Evolutionary conservation across 1,140 invertebrate genomes (phyloP).

Genomic region (Polyergus mexicanus): DNA sequence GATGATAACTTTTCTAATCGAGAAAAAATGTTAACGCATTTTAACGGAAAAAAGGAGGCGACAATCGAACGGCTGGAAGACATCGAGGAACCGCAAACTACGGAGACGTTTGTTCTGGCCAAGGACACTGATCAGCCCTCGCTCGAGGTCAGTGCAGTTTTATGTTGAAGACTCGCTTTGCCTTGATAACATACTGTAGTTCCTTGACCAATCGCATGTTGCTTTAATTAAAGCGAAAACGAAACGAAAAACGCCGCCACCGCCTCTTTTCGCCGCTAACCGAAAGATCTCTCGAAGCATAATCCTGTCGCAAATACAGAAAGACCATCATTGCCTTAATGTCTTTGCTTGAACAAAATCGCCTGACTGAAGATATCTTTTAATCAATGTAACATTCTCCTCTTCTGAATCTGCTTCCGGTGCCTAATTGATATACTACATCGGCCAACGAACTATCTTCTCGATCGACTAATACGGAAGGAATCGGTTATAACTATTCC

Average conservation of each 20-base stretch:
- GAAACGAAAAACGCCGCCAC: neutral
- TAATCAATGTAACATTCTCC: neutral
- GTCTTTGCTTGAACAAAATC: constrained; percentile 19
- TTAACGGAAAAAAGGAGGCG: neutral
- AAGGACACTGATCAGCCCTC: constrained; percentile 48
- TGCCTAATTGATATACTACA: constrained; percentile 33
- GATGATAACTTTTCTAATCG: neutral
- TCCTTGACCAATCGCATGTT: constrained; percentile 54
- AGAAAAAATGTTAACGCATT: neutral
- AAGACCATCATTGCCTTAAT: neutral
- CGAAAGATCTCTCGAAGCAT: constrained; percentile 27
- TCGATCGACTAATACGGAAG: constrained; percentile 8
- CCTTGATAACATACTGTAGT: constrained; percentile 45
- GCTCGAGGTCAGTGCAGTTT: constrained; percentile 70
- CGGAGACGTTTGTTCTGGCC: constrained; percentile 23
- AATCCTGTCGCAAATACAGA: neutral
- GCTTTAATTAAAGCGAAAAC: constrained; percentile 38
- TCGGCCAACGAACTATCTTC: neutral
- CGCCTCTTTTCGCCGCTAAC: constrained; percentile 25
- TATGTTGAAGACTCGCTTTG: constrained; percentile 59
- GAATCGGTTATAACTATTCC: constrained; percentile 7
- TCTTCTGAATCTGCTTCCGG: constrained; percentile 19
- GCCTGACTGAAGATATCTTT: neutral
- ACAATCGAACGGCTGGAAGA: constrained; percentile 16
- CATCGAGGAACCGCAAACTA: neutral